Evolutionary conservation across 2,888 invertebrate genomes (phyloP), one percentile per base, ranked within the genome.

Genomic region (Saturnia japonica): DNA sequence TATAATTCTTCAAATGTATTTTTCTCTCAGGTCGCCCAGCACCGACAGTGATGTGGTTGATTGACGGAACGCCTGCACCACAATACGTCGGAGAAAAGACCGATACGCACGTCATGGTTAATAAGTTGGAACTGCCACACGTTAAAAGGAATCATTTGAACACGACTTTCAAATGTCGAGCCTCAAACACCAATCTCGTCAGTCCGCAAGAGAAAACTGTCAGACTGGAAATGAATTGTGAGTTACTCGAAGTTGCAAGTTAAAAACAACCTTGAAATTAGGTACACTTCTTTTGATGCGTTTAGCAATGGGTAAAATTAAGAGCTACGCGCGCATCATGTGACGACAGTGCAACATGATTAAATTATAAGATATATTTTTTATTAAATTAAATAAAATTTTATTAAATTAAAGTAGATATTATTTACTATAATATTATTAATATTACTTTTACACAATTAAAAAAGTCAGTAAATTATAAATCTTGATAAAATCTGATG

Each of bases 121-220:
- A 97, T 94, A 95, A 96, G 72, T 90, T 98, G 79, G 96, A 96
- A 85, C 95, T 98, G 77, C 95, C 96, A 25, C 95, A 96, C 76
- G 95, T 98, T 71, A 95, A 95, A 77, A 94, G 98, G 76, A 96
- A 95, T 74, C 96, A 97, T 79, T 95, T 97, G 72, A 97, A 98
- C 89, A 97, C 97, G 60, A 97, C 97, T 47, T 98, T 96, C 94
- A 97, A 97, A 88, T 98, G 98, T 86, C 96, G 97, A 88, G 98
- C 98, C 16, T 96, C 96, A 72, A 98, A 98, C 87, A 98, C 98
- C 66, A 97, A 97, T 88, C 95, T 98, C 74, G 97, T 97, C 87
- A 96, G 96, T 85, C 97, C 98, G 1, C 95, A 96, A 71, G 97
- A 98, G 88, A 96, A 97, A 86, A 96, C 96, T 76, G 97, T 98